Base-by-base conservation (phyloP, 2,888 invertebrate genomes). In the Pammene aurita region DNA sequence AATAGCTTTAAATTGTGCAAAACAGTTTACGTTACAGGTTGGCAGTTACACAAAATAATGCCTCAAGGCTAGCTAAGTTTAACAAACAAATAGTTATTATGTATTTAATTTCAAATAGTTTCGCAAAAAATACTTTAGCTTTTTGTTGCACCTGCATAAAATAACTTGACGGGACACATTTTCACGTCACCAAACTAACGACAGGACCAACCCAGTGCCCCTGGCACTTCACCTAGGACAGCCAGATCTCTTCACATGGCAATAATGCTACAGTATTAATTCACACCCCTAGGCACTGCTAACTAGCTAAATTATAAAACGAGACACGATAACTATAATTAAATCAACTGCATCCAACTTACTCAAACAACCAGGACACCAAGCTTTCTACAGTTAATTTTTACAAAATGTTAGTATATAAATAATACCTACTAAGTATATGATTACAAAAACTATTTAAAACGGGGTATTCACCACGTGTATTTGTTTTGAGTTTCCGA, bases 141-240 rank as follows among this genome's bases (percentile, higher is more conserved):
- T 16, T 26, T 26, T 26, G 26, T 18, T 18, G 52, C 62, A 62
- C 41, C 50, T 62, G 62, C 41, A 6, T 9, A n/a, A 16, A n/a
- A 35, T 18, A 38, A 48, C 16, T 48, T 16, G 11, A 48, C 46
- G 14, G 18, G 48, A 52, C 18, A 18, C 41, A 52, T 41, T 62
- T 62, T 62, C 62, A 50, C 50, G 62, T 62, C 62, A 62, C 62
- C 60, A 57, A 26, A 26, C 18, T 7, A 35, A 38, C 4, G 48
- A 38, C 44, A 14, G 0, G 35, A 35, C 10, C 58, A 26, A 44
- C 58, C 44, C 58, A 41, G 13, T 38, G 61, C 61, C 50, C 9
- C 50, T 16, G 26, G 62, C 61, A 38, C 7, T 6, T 18, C 13
- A 52, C 41, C 50, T 62, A 52, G 18, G n/a, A 58, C 13, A 7